Percentiles rank a stretch among this genome's conserved stretches.
Evolutionary conservation across 2,888 invertebrate genomes (phyloP).

Genomic region (Leptopterna dolabrata): DNA sequence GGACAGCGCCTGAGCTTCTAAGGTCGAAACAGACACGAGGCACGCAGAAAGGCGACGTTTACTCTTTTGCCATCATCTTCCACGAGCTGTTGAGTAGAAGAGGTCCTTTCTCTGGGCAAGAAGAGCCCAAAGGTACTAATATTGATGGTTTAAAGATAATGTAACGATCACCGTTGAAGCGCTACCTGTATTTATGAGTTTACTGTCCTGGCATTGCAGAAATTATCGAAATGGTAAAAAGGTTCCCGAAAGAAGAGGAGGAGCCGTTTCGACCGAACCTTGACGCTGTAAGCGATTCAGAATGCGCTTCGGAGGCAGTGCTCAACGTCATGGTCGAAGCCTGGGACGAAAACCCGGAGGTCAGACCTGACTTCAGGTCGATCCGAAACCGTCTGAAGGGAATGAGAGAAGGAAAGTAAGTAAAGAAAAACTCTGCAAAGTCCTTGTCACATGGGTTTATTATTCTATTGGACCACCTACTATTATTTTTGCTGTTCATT

Average conservation of each 20-base stretch:
- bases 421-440: conserved; percentile 63
- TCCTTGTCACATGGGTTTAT: too few species aligned
- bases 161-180: too few species aligned
- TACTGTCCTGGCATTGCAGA: conserved; percentile 71
- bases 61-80: conserved; percentile 95
- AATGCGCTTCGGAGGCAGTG: conserved; percentile 83
- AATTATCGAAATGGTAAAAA: conserved; percentile 86
- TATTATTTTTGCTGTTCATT: too few species aligned
- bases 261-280: conserved; percentile 84
- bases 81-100: conserved; percentile 92
- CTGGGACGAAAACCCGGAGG: conserved; percentile 88
- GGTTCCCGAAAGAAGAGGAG: conserved; percentile 75
- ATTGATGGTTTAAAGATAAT: too few species aligned
- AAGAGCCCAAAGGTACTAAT: conserved; percentile 83
- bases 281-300: conserved; percentile 77
- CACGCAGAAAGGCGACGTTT: conserved; percentile 92
- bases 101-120: conserved; percentile 83
- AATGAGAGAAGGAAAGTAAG: conserved; percentile 89
- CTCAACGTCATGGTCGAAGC: conserved; percentile 86
- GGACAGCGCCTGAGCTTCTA: conserved; percentile 95
- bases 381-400: conserved; percentile 85
- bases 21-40: conserved; percentile 79
- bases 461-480: too few species aligned
- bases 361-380: conserved; percentile 85
- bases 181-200: too few species aligned